phyloP scores from a whole-genome alignment of 1,140 invertebrate species.

The Aphaenogaster ashmeadi region DNA sequence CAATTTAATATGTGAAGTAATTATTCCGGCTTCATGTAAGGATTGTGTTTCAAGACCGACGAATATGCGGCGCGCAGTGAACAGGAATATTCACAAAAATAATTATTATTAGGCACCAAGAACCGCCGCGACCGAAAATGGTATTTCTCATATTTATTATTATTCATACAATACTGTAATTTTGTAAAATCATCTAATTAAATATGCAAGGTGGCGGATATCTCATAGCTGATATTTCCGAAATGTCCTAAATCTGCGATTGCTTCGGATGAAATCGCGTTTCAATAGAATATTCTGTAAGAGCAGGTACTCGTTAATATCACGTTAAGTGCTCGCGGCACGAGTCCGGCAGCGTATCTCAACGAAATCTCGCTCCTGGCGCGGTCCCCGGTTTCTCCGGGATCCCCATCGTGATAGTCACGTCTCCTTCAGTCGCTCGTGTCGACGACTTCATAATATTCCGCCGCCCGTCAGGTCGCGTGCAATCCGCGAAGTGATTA shows the following conservation, averaged over 20 bases:
- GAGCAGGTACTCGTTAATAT: slow-evolving; percentile 1
- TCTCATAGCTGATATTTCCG: neutral
- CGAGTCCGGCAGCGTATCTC: slow-evolving; percentile 39
- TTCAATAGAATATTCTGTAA: slow-evolving; percentile 6
- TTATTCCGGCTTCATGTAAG: no score
- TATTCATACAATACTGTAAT: neutral
- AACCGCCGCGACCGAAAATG: no score
- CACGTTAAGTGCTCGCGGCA: slow-evolving; percentile 26
- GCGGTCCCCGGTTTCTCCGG: slow-evolving; percentile 11
- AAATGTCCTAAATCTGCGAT: neutral
- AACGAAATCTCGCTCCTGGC: neutral
- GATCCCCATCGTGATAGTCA: slow-evolving; percentile 15
- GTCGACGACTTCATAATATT: slow-evolving; percentile 55
- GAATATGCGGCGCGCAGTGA: no score
- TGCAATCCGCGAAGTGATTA: slow-evolving; percentile 42
- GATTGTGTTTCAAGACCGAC: no score
- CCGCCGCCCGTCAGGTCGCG: slow-evolving; percentile 30
- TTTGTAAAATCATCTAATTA: neutral
- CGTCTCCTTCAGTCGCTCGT: slow-evolving; percentile 16
- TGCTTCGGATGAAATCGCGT: neutral
- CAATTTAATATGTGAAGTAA: no score
- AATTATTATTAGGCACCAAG: no score
- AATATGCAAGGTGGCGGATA: neutral
- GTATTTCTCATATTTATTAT: no score
- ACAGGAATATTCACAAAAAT: no score